Conservation (phyloP, 2,888 invertebrate species). For the Drosophila prolongata region DNA sequence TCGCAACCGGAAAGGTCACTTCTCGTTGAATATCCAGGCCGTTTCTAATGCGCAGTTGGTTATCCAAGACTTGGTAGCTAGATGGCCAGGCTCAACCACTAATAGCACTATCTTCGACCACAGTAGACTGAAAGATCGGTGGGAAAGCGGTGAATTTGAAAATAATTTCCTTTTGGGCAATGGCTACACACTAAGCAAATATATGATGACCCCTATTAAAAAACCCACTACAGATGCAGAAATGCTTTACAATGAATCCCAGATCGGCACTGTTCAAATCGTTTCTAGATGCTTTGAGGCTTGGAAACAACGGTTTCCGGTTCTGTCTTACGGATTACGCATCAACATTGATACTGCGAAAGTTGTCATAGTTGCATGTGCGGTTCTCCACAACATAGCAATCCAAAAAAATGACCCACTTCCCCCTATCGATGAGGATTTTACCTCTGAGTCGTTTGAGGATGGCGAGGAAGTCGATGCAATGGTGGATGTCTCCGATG, state of each 20-base stretch:
- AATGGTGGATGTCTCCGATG: background rate
- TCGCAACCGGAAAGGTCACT: background rate
- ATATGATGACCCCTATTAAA: conserved; percentile 1
- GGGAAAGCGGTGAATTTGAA: background rate
- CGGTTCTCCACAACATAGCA: background rate
- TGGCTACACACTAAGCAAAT: background rate
- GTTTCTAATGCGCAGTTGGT: background rate
- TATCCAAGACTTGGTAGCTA: background rate
- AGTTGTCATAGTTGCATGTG: conserved; percentile 5
- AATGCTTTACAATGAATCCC: background rate
- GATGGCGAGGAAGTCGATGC: background rate
- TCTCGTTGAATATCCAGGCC: background rate
- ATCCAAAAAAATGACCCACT: background rate
- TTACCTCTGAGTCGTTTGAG: background rate
- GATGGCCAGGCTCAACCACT: conserved; percentile 1
- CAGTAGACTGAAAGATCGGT: background rate
- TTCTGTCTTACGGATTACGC: background rate
- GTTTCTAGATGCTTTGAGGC: background rate
- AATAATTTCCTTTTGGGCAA: background rate
- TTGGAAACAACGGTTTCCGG: conserved; percentile 3
- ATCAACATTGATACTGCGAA: background rate
- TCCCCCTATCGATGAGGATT: background rate
- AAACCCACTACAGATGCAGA: background rate
- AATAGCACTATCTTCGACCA: conserved; percentile 1
- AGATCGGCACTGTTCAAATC: background rate